Conservation (phyloP, 2,888 invertebrate species). For the Acleris laterana region DNA sequence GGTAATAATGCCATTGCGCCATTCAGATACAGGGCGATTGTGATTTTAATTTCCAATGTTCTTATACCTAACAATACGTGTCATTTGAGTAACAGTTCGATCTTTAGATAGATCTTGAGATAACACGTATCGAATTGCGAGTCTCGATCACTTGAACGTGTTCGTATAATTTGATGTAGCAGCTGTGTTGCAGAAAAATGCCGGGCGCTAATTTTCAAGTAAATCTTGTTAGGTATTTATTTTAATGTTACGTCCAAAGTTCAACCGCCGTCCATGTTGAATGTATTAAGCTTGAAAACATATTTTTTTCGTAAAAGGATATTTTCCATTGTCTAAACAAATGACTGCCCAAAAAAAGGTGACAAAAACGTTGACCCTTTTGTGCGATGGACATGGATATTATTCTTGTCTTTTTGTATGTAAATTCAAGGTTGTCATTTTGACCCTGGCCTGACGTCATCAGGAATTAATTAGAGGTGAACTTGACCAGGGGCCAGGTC, state of each 20-base stretch:
- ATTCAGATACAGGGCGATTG: conserved; percentile 68
- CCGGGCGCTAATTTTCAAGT: neutral
- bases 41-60: conserved; percentile 72
- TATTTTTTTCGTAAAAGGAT: conserved; percentile 23
- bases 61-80: conserved; percentile 43
- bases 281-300: conserved; percentile 13
- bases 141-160: conserved; percentile 42
- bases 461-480: conserved; percentile 73
- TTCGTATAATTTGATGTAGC: conserved; percentile 50
- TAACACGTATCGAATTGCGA: conserved; percentile 70
- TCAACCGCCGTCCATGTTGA: conserved; percentile 26
- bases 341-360: conserved; percentile 41
- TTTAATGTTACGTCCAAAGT: conserved; percentile 15
- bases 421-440: conserved; percentile 59
- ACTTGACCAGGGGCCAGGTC: conserved; percentile 76
- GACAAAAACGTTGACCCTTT: conserved; percentile 69
- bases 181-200: conserved; percentile 42
- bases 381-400: conserved; percentile 62
- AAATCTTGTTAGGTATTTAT: neutral
- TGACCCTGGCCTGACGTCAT: conserved; percentile 66
- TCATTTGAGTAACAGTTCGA: conserved; percentile 59
- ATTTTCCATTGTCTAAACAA: conserved; percentile 35
- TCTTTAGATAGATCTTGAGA: conserved; percentile 65
- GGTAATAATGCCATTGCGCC: conserved; percentile 74
- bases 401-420: conserved; percentile 73